Percentiles rank a stretch among this genome's conserved stretches.
Evolutionary conservation across 2,113 vertebrate species (phyloP).

Genomic region (Paralichthys olivaceus): DNA sequence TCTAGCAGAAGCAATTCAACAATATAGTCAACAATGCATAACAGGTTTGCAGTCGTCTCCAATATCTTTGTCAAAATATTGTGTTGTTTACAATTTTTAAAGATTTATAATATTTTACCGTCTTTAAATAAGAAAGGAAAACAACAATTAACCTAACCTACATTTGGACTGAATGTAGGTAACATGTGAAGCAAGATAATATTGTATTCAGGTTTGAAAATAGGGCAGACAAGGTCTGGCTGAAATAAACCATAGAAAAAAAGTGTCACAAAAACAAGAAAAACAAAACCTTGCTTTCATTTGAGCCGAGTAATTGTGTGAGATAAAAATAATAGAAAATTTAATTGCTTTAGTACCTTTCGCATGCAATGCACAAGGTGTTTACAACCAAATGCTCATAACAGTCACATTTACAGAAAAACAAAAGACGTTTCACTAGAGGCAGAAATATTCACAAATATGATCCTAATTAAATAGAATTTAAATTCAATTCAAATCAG

Average conservation of each 20-base stretch:
- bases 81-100: neutral
- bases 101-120: no score
- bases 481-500: neutral
- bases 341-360: constrained; percentile 20
- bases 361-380: neutral
- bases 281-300: neutral
- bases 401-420: constrained; percentile 6
- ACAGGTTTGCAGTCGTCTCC: neutral
- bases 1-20: neutral
- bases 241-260: neutral
- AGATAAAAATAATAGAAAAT: constrained; percentile 14
- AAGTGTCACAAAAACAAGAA: neutral
- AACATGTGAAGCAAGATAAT: neutral
- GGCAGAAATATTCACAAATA: neutral
- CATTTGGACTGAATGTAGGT: neutral
- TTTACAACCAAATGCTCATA: neutral
- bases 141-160: no score
- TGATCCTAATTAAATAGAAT: neutral
- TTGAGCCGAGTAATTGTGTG: neutral
- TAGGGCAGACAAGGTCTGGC: no score
- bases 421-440: neutral
- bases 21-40: neutral
- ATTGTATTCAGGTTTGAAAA: neutral
- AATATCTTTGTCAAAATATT: no score
- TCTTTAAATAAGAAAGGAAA: no score